These are phyloP conservation scores for Sarcophaga variegata DNA, from an alignment of 2,888 invertebrate genomes.

Conservation along the genomic window DNA sequence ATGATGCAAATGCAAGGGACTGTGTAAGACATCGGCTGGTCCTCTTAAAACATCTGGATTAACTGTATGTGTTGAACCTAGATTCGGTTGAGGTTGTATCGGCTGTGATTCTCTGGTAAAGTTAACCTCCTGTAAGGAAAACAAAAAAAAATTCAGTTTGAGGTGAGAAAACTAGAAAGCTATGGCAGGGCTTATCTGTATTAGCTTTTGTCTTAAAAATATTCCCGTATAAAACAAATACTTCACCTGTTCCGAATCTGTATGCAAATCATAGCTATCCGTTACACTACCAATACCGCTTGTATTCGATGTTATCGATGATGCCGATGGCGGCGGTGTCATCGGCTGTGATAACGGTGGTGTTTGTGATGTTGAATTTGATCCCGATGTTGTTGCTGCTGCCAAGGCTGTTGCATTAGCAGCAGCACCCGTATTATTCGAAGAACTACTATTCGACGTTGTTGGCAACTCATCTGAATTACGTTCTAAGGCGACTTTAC, in stretches of 20 bases:
- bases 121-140: slow-evolving; percentile 84
- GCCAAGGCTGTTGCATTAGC: slow-evolving; percentile 39
- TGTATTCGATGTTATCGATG: slow-evolving; percentile 80
- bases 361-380: slow-evolving; percentile 70
- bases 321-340: slow-evolving; percentile 81
- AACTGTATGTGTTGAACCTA: slow-evolving; percentile 78
- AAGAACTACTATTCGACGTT: slow-evolving; percentile 62
- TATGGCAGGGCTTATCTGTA: no score
- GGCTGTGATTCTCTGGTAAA: slow-evolving; percentile 85
- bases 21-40: slow-evolving; percentile 83
- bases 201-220: no score
- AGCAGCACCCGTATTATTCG: slow-evolving; percentile 46
- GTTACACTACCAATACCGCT: slow-evolving; percentile 80
- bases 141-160: neutral
- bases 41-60: slow-evolving; percentile 81
- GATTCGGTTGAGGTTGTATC: slow-evolving; percentile 84
- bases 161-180: neutral
- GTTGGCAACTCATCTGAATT: slow-evolving; percentile 78
- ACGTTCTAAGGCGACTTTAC: slow-evolving; percentile 80
- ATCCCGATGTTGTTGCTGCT: slow-evolving; percentile 46
- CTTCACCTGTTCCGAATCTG: slow-evolving; percentile 78
- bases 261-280: slow-evolving; percentile 80
- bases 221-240: slow-evolving; percentile 8
- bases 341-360: slow-evolving; percentile 74
- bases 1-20: slow-evolving; percentile 85